Percentiles rank a stretch among this genome's conserved stretches.
phyloP scores from a whole-genome alignment of 1,140 invertebrate genomes.

The Penaeus japonicus region DNA sequence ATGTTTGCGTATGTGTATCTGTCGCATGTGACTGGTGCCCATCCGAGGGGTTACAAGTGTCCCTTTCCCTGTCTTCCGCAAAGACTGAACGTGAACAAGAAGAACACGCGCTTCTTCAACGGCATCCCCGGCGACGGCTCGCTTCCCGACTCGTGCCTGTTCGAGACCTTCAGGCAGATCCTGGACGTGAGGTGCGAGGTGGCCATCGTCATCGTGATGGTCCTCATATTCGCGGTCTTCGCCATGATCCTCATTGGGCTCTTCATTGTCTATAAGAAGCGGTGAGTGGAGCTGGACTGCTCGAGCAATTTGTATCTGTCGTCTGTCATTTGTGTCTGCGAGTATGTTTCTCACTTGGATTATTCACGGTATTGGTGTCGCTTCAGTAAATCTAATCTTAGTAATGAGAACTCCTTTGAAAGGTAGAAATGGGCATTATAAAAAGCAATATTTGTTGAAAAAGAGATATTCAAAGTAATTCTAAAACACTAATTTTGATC shows the following conservation, averaged over 20 bases:
- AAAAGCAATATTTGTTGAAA: too few relatives aligned
- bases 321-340: too few relatives aligned
- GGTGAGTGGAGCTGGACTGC: slow-evolving; percentile 63
- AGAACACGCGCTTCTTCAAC: slow-evolving; percentile 73
- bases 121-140: slow-evolving; percentile 77
- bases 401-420: too few relatives aligned
- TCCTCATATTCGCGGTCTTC: slow-evolving; percentile 73
- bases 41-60: neutral
- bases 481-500: too few relatives aligned
- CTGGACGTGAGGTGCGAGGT: slow-evolving; percentile 76
- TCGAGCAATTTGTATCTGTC: too few relatives aligned
- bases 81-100: slow-evolving; percentile 68
- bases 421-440: too few relatives aligned
- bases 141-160: slow-evolving; percentile 70
- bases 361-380: too few relatives aligned
- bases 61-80: slow-evolving; percentile 12
- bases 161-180: slow-evolving; percentile 71
- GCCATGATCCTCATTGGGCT: slow-evolving; percentile 70
- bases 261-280: slow-evolving; percentile 75
- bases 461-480: too few relatives aligned
- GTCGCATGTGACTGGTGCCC: neutral
- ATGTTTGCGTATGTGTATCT: neutral
- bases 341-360: too few relatives aligned
- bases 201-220: slow-evolving; percentile 76
- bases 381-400: too few relatives aligned